Evolutionary conservation across 2,797 vertebrate genomes (phyloP), one percentile per base, ranked within the genome.

Genomic region (Carduelis carduelis): DNA sequence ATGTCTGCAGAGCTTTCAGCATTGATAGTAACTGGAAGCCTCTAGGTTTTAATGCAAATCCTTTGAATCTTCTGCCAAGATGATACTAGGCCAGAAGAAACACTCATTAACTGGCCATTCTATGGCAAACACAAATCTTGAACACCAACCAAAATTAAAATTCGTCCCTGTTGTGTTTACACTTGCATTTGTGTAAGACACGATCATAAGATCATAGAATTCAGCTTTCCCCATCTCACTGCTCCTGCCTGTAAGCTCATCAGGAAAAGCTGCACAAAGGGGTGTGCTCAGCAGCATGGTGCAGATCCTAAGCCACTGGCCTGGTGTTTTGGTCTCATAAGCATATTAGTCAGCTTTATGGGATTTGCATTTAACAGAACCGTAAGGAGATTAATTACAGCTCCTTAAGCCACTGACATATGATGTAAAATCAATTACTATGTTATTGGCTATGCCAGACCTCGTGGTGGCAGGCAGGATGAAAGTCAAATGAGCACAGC

Each of bases 361-460:
- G 72, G 78, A 91, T 94, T 95, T 92, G 70, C 37, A 78, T 92
- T 94, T 95, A 81, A 70, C 57, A 90, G 79, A 94, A 95, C 23
- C 59, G 23, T 89, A 96, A 97, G 86, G 78, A 88, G 75, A 96
- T 93, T 85, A 90, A 90, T 90, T 90, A 69, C 63, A 91, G 77
- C 74, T 92, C 64, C 79, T 96, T 87, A 96, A 95, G 47, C 53
- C 53, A 49, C 63, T 89, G 75, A 87, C 88, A 95, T 79, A 83
- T 81, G 91, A 97, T 71, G 82, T 41, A 91, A 87, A 95, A 95
- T 93, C 87, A 91, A 88, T 96, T 95, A 95, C 46, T 93, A 34
- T 57, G 35, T 82, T 92, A 79, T 74, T 94, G 70, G 72, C 34
- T 65, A 52, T 53, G 27, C 11, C 53, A 87, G 81, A 65, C 56